A percentile compares a stretch with the other conserved stretches of the same genome.
These are phyloP conservation scores for Ahaetulla prasina DNA, from an alignment of 2,113 vertebrate genomes.

Conservation along the genomic window DNA sequence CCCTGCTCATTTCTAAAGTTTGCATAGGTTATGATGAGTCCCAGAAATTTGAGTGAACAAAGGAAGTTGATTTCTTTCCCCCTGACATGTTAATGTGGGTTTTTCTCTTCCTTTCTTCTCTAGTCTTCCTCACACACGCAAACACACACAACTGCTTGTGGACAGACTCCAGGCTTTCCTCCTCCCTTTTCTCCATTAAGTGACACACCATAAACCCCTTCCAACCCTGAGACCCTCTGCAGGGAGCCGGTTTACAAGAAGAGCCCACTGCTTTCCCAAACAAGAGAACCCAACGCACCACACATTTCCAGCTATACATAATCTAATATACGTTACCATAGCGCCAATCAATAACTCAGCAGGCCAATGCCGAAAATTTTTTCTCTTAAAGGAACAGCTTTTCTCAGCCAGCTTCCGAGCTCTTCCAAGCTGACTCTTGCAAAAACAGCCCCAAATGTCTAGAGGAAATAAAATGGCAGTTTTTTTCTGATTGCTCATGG, in stretches of 20 bases:
- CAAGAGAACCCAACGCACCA: conserved; percentile 56
- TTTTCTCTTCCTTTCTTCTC: not conserved
- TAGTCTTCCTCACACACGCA: not conserved
- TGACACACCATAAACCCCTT: conserved; percentile 7
- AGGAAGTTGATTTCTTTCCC: not conserved
- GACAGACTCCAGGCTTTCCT: not conserved
- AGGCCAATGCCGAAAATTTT: conserved; percentile 59
- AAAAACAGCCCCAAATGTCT: not conserved
- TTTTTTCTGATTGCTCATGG: not conserved
- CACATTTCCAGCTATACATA: conserved; percentile 70
- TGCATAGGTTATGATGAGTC: not conserved
- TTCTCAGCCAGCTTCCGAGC: conserved; percentile 10
- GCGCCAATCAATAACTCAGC: conserved; percentile 72
- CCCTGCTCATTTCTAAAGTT: not conserved
- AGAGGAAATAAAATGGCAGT: not conserved
- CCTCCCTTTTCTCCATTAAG: not conserved
- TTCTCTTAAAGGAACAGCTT: conserved; percentile 70
- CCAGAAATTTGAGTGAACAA: not conserved
- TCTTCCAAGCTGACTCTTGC: rapidly evolving
- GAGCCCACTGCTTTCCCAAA: conserved; percentile 57
- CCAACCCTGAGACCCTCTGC: conserved; percentile 35
- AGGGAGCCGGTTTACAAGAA: conserved; percentile 68
- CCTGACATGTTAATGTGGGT: not conserved
- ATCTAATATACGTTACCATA: conserved; percentile 80
- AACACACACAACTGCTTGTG: not conserved